phyloP scores from a whole-genome alignment of 2,888 invertebrate species.

The Philopedon plagiatum region DNA sequence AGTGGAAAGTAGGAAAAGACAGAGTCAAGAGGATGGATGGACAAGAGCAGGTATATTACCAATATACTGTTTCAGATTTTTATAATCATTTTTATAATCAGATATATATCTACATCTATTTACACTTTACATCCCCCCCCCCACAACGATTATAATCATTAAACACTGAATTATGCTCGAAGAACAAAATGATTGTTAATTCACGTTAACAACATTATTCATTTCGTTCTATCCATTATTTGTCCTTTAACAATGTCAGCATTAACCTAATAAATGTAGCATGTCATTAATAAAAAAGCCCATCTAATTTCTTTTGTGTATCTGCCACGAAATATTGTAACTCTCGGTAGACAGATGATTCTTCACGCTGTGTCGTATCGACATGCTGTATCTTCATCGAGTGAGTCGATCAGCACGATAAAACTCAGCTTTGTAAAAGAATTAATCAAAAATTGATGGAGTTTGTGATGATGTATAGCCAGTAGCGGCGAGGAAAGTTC shows the following conservation, averaged over 20 bases:
- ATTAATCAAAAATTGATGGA: constrained; percentile 52
- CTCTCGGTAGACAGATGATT: constrained; percentile 50
- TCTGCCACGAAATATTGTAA: constrained; percentile 44
- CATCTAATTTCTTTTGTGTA: constrained; percentile 50
- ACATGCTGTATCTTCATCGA: constrained; percentile 50
- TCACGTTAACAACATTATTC: background rate
- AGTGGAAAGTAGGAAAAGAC: no score
- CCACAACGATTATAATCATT: no score
- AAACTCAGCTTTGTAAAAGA: constrained; percentile 47
- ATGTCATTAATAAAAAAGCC: constrained; percentile 47
- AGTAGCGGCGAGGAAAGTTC: constrained; percentile 26
- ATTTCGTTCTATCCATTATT: constrained; percentile 4
- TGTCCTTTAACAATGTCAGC: constrained; percentile 9
- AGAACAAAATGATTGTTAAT: no score
- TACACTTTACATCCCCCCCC: no score
- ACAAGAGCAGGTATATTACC: no score
- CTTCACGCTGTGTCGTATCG: constrained; percentile 50
- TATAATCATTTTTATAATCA: no score
- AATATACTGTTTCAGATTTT: no score
- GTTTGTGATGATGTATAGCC: constrained; percentile 15
- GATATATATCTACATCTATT: no score
- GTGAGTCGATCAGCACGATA: constrained; percentile 44
- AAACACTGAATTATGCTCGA: no score
- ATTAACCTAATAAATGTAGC: constrained; percentile 36
- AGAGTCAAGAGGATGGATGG: no score